A percentile compares a stretch with the other conserved stretches of the same genome.
Evolutionary conservation across 2,888 invertebrate genomes (phyloP).

Genomic region (Drymonia ruficornis): DNA sequence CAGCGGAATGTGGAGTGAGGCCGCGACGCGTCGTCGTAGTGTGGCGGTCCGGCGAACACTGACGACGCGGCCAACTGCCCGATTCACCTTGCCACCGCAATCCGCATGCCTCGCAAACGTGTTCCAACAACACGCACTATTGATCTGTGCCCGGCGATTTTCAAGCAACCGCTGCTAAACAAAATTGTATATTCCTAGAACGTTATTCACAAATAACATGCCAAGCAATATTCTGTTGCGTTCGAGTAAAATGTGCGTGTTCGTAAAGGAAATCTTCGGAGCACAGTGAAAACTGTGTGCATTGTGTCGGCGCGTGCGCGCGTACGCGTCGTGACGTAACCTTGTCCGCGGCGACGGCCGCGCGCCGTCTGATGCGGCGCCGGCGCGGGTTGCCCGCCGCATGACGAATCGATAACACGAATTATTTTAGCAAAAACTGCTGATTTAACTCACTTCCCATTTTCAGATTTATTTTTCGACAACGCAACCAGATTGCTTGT

Average conservation of each 20-base stretch:
- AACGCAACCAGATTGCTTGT: constrained; percentile 19
- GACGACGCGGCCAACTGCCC: constrained; percentile 24
- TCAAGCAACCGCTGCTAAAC: constrained; percentile 3
- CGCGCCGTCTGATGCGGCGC: constrained; percentile 39
- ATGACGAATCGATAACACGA: constrained; percentile 40
- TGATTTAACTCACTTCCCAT: constrained; percentile 38
- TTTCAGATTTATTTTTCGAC: constrained; percentile 27
- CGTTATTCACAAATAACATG: constrained; percentile 2
- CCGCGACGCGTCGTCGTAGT: constrained; percentile 56
- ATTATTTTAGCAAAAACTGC: constrained; percentile 33
- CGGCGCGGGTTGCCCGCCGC: constrained; percentile 35
- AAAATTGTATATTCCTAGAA: neutral
- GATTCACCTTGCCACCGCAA: constrained; percentile 36
- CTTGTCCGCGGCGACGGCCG: constrained; percentile 54
- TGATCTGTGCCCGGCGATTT: constrained; percentile 6
- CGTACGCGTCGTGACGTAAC: constrained; percentile 47
- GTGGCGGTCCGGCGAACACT: constrained; percentile 72
- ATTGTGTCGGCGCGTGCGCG: constrained; percentile 8
- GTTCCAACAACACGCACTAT: constrained; percentile 29
- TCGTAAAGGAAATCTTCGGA: neutral
- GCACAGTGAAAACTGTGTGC: neutral
- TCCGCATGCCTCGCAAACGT: constrained; percentile 22
- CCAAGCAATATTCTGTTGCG: neutral
- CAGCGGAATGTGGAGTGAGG: constrained; percentile 47
- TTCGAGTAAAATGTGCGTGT: neutral